Conservation (phyloP, 2,888 invertebrate species). For the Tiliacea citrago region DNA sequence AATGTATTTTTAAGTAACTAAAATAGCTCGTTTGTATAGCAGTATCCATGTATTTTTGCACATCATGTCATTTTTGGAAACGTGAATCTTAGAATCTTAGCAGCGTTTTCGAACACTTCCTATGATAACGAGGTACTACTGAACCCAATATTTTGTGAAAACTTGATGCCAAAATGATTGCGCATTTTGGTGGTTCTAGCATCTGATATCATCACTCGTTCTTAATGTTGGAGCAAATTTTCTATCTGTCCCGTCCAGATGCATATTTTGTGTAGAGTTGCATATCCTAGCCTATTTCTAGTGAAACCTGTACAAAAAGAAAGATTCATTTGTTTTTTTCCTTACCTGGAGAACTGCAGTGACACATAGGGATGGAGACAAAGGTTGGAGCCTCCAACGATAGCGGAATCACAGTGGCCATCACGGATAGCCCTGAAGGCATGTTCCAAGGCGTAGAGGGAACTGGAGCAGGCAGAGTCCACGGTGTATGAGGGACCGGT, state of each 20-base stretch:
- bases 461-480: conserved; percentile 99
- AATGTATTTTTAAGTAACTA: background rate
- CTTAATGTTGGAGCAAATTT: background rate
- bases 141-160: background rate
- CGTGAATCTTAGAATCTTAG: no score
- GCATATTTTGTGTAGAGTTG: background rate
- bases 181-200: background rate
- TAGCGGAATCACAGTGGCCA: conserved; percentile 96
- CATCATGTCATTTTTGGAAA: background rate
- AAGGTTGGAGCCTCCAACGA: conserved; percentile 97
- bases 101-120: no score
- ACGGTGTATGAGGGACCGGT: conserved; percentile 97
- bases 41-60: background rate
- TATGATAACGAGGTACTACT: background rate
- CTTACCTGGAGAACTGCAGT: conserved; percentile 95
- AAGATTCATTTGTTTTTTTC: background rate
- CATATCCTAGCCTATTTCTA: background rate
- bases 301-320: background rate
- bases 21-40: background rate
- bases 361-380: conserved; percentile 97
- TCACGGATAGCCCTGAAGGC: conserved; percentile 94
- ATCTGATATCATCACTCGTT: background rate
- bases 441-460: conserved; percentile 96
- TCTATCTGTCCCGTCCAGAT: background rate
- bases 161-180: background rate